phyloP scores from a whole-genome alignment of 1,140 invertebrate genomes.

The Cydia amplana region DNA sequence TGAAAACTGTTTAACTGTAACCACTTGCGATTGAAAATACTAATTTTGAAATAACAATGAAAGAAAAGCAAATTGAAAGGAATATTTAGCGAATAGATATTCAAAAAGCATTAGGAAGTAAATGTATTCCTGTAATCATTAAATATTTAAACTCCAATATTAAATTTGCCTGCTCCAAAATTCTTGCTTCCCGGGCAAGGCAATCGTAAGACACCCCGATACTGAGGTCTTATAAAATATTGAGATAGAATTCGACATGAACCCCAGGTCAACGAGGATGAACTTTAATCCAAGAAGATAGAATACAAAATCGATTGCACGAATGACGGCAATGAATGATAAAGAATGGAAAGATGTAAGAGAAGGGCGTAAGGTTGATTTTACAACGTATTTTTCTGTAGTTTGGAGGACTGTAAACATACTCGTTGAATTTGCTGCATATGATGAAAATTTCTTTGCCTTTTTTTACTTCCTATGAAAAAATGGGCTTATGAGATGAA shows the following conservation, averaged over 20 bases:
- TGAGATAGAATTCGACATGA: conserved; percentile 41
- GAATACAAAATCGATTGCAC: conserved; percentile 20
- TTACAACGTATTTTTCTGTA: background rate
- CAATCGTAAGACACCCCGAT: conserved; percentile 30
- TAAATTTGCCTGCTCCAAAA: conserved; percentile 33
- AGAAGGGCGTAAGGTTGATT: background rate
- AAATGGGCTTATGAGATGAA: conserved; percentile 19
- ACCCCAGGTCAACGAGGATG: background rate
- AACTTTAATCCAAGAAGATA: conserved; percentile 14
- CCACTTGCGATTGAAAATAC: background rate
- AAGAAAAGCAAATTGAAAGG: background rate
- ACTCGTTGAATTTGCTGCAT: conserved; percentile 18
- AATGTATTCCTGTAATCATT: background rate
- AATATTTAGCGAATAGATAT: background rate
- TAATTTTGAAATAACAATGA: background rate
- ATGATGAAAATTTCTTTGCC: conserved; percentile 26
- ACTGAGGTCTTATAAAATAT: conserved; percentile 45
- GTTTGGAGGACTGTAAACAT: background rate
- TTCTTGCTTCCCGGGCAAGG: conserved; percentile 8
- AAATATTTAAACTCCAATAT: background rate
- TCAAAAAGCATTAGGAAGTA: background rate
- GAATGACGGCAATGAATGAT: background rate
- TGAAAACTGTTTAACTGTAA: too few species aligned
- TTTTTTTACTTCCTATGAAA: conserved; percentile 13
- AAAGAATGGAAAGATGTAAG: background rate